Evolutionary conservation across 2,113 vertebrate species (phyloP).

Genomic region (Crocuta crocuta): DNA sequence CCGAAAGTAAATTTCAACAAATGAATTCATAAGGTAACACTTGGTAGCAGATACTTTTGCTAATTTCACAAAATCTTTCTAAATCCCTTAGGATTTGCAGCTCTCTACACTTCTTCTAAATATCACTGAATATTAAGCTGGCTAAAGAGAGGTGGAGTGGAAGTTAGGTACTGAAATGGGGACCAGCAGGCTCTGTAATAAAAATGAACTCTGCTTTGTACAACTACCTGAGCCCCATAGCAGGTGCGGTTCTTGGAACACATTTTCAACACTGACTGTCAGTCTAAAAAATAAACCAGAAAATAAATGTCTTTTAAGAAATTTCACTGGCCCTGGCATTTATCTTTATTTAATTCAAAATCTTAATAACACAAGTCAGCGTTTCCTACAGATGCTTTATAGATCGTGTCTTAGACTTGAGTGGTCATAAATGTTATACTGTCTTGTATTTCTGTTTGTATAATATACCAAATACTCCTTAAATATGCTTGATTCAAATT

Average conservation of each 20-base stretch:
- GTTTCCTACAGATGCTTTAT: background rate
- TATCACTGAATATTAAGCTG: background rate
- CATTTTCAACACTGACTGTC: background rate
- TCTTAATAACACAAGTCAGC: background rate
- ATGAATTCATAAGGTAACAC: slow-evolving; percentile 36
- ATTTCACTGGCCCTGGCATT: background rate
- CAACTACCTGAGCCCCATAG: background rate
- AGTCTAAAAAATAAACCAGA: background rate
- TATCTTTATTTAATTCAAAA: slow-evolving; percentile 13
- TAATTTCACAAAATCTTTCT: slow-evolving; percentile 41
- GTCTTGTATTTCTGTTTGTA: background rate
- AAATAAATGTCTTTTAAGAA: background rate
- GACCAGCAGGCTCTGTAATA: background rate
- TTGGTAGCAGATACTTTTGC: background rate
- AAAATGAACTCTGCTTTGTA: background rate
- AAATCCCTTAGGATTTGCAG: background rate
- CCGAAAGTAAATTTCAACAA: slow-evolving; percentile 57
- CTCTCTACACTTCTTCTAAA: background rate
- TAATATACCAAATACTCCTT: background rate
- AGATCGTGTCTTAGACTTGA: background rate
- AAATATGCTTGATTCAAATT: background rate
- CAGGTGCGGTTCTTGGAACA: background rate
- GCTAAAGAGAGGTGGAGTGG: background rate
- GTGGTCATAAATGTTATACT: background rate
- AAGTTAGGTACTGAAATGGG: background rate